These are phyloP conservation scores for Sebastes umbrosus DNA, from an alignment of 2,797 vertebrate species.

Conservation along the genomic window DNA sequence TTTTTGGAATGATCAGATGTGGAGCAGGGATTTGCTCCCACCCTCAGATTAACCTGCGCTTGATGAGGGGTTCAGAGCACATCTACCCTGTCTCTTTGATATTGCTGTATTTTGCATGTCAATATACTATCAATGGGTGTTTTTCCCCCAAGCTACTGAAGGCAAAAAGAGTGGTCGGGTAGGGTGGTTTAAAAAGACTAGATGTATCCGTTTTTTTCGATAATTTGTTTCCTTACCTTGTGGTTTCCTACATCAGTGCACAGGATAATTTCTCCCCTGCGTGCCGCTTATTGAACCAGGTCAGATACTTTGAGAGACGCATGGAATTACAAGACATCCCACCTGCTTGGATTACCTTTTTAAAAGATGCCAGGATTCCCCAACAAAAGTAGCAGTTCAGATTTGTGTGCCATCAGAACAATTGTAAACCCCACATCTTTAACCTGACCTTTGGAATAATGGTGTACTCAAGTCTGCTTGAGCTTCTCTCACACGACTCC, in stretches of 20 bases:
- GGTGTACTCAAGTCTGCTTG: constrained; percentile 43
- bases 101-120: constrained; percentile 75
- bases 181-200: constrained; percentile 29
- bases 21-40: constrained; percentile 27
- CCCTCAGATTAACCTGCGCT: constrained; percentile 25
- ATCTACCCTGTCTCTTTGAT: constrained; percentile 61
- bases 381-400: constrained; percentile 44
- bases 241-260: constrained; percentile 33
- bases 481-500: constrained; percentile 42
- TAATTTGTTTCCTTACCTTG: constrained; percentile 19
- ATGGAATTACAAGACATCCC: constrained; percentile 17
- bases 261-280: constrained; percentile 7
- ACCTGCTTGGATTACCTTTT: constrained; percentile 28
- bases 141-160: constrained; percentile 47
- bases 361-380: constrained; percentile 44
- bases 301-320: constrained; percentile 30
- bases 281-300: constrained; percentile 35
- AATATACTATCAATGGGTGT: constrained; percentile 58
- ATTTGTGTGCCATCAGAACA: constrained; percentile 53
- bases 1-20: constrained; percentile 31
- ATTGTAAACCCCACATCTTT: constrained; percentile 23
- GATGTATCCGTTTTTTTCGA: constrained; percentile 43
- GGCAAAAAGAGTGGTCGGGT: constrained; percentile 35
- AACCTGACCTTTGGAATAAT: constrained; percentile 30
- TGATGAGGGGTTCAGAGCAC: constrained; percentile 36